Percentiles rank a stretch among this genome's conserved stretches.
Conservation (phyloP, 1,140 invertebrate species). For the Philotrypesis tridentata region DNA sequence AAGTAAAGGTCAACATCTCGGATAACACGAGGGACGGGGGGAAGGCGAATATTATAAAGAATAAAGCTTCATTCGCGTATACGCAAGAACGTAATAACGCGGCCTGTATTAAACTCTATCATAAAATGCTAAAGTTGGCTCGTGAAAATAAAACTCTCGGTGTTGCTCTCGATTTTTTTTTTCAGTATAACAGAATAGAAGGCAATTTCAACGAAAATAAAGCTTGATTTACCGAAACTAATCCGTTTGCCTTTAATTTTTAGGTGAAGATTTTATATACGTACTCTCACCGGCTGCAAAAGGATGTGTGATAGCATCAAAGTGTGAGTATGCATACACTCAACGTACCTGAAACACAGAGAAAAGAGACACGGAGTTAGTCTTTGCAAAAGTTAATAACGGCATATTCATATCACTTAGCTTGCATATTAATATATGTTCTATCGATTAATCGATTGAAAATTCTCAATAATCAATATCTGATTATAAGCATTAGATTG, state of each 20-base stretch:
- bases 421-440: too few relatives aligned
- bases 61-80: not conserved
- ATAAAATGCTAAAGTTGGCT: conserved; percentile 2
- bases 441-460: too few relatives aligned
- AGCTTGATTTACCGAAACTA: conserved; percentile 17
- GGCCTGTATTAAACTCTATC: conserved; percentile 2
- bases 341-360: conserved; percentile 2
- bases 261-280: not conserved
- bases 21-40: too few relatives aligned
- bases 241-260: not conserved
- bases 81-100: not conserved
- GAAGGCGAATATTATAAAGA: not conserved
- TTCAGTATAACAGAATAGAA: not conserved
- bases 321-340: not conserved
- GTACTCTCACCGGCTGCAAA: not conserved
- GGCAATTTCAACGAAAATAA: not conserved
- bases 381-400: too few relatives aligned
- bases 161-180: not conserved
- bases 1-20: not conserved
- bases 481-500: too few relatives aligned
- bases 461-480: too few relatives aligned
- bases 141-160: conserved; percentile 2
- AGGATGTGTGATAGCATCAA: not conserved
- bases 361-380: not conserved
- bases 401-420: too few relatives aligned